These are phyloP conservation scores for Anthonomus grandis DNA, from an alignment of 1,140 invertebrate species.

Conservation along the genomic window DNA sequence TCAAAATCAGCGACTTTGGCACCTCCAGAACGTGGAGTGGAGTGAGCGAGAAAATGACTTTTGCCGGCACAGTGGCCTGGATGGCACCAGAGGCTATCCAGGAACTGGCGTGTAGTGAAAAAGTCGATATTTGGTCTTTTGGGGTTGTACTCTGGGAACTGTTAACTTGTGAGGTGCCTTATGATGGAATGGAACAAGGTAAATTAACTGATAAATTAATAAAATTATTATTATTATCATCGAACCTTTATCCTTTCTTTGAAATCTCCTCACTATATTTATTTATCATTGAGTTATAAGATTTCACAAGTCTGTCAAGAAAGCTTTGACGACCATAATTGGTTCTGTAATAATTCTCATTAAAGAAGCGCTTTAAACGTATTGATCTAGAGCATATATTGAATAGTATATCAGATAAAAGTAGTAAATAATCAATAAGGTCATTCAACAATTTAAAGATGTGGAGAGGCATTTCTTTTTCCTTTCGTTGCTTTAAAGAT, in stretches of 20 bases:
- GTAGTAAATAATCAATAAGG: no score
- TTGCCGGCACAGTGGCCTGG: conserved; percentile 96
- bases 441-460: no score
- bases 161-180: conserved; percentile 92
- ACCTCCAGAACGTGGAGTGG: conserved; percentile 89
- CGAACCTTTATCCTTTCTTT: not conserved
- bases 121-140: conserved; percentile 97
- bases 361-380: no score
- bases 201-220: not conserved
- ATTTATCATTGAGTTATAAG: no score
- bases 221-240: not conserved
- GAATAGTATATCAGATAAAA: no score
- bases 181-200: conserved; percentile 88
- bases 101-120: conserved; percentile 94
- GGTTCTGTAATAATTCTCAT: no score
- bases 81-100: conserved; percentile 99
- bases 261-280: no score
- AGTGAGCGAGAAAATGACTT: conserved; percentile 95
- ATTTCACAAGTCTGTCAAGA: no score
- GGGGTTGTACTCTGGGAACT: conserved; percentile 98
- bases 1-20: conserved; percentile 98
- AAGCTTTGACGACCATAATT: no score
- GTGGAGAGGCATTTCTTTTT: no score
- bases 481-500: no score
- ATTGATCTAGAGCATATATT: no score